phyloP scores from a whole-genome alignment of 2,113 vertebrate species.

The Salvator merianae region DNA sequence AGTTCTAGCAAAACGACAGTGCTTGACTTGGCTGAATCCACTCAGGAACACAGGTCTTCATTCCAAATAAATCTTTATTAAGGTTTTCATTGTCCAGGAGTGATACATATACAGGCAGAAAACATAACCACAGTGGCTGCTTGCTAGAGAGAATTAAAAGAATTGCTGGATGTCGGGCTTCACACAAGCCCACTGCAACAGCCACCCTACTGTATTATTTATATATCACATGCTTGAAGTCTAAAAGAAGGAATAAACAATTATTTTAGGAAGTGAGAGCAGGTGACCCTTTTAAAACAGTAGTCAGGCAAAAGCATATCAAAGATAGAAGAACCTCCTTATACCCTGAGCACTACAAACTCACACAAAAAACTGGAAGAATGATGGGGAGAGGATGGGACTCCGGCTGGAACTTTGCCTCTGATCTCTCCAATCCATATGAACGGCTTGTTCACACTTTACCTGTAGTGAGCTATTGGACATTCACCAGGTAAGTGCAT shows the following conservation, averaged over 20 bases:
- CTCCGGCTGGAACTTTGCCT: too few species aligned
- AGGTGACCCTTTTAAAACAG: not conserved
- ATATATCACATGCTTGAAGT: not conserved
- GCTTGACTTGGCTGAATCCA: not conserved
- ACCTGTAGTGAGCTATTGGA: too few species aligned
- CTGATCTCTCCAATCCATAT: too few species aligned
- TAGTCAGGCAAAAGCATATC: not conserved
- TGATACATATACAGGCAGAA: not conserved
- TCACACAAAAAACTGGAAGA: too few species aligned
- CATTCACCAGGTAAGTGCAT: too few species aligned
- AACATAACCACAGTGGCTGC: not conserved
- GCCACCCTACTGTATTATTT: rapidly evolving
- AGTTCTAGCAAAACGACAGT: not conserved
- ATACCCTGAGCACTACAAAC: too few species aligned
- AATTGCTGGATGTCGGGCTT: not conserved
- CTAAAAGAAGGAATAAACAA: not conserved
- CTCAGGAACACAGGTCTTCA: not conserved
- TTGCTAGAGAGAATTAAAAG: rapidly evolving
- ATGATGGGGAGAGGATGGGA: too few species aligned
- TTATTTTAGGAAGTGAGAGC: not conserved
- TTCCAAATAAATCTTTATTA: not conserved
- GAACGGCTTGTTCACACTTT: too few species aligned
- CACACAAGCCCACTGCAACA: not conserved
- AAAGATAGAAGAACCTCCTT: not conserved
- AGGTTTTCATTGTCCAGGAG: not conserved